Base-by-base conservation (phyloP, 2,888 invertebrate species). In the Corbicula japonica region DNA sequence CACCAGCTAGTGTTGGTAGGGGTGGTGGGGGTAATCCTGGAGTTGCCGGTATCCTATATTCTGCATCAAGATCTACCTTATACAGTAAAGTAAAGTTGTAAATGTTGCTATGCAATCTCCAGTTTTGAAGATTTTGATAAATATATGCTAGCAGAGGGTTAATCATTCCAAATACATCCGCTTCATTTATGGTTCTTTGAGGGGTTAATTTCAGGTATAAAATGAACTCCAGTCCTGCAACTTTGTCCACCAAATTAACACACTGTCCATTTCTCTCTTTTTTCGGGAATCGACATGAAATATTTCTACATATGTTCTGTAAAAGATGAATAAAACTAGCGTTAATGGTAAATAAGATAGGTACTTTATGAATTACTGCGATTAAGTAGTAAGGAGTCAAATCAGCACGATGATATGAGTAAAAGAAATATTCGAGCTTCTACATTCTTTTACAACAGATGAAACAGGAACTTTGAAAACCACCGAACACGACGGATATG, bases 241-340 rank as follows among this genome's bases (percentile, higher is more conserved):
- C 30, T 12, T 46, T 38, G 8, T 71, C 58, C 18, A 50, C 70
- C 0, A 50, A 23, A 30, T 63, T 65, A 1, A 65, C 56, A 48
- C 76, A 76, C 15, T 60, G 0, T 21, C 71, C 65, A 6, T 32
- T 15, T 32, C 60, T 8, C 0, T 38, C 23, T 2, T 34, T 34
- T 32, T 62, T 76, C 8, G 76, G 76, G 41, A 65, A 58, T n/a
- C 21, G n/a, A 34, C 76, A 76, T 6, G 58, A 34, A 8, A 76
- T n/a, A 32, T 63, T 38, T 50, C 76, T 56, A 28, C 76, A 76
- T 12, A 52, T 38, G 23, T 54, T 50, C 76, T 76, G 66, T 23
- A 65, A 54, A 41, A 23, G 56, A 23, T 26, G 6, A 54, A 54
- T n/a, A n/a, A n/a, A n/a, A n/a, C n/a, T n/a, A n/a, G n/a, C n/a